Conservation (phyloP, 2,888 invertebrate genomes). For the Thumatha senex region DNA sequence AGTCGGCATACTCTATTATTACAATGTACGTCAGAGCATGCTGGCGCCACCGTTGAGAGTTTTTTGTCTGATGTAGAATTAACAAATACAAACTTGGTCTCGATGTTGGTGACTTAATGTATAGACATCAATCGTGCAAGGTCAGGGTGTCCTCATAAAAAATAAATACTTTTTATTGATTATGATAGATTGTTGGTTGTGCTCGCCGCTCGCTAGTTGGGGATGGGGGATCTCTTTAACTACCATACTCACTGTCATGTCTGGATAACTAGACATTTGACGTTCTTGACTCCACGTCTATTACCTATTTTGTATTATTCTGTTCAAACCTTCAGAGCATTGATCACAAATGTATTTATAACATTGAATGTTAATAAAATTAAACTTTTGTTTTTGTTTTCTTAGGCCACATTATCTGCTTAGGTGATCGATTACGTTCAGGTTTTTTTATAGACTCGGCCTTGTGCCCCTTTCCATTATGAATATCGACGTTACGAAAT, state of each 20-base stretch:
- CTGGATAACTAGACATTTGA: no score
- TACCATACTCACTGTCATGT: no score
- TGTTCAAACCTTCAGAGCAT: neutral
- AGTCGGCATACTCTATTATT: neutral
- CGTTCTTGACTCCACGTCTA: no score
- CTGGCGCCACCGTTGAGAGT: constrained; percentile 3
- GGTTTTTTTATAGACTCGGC: constrained; percentile 14
- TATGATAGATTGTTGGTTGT: neutral
- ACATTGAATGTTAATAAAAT: constrained; percentile 25
- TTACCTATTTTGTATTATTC: no score
- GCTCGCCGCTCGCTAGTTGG: no score
- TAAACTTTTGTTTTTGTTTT: constrained; percentile 17
- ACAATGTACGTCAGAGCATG: neutral
- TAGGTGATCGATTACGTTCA: neutral
- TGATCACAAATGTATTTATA: neutral
- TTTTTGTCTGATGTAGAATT: constrained; percentile 26
- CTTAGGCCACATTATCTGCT: constrained; percentile 3
- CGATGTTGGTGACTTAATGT: constrained; percentile 17
- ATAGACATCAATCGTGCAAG: constrained; percentile 21
- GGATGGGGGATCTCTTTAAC: no score
- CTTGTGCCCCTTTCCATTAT: constrained; percentile 27
- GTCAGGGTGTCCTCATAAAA: constrained; percentile 30
- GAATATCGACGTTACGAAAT: constrained; percentile 18
- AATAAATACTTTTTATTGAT: constrained; percentile 29
- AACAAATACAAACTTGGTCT: constrained; percentile 27